Percentiles rank a stretch among this genome's conserved stretches.
Evolutionary conservation across 64 coral and sea anemone genomes (phyloP).

Genomic region (Porites lutea): DNA sequence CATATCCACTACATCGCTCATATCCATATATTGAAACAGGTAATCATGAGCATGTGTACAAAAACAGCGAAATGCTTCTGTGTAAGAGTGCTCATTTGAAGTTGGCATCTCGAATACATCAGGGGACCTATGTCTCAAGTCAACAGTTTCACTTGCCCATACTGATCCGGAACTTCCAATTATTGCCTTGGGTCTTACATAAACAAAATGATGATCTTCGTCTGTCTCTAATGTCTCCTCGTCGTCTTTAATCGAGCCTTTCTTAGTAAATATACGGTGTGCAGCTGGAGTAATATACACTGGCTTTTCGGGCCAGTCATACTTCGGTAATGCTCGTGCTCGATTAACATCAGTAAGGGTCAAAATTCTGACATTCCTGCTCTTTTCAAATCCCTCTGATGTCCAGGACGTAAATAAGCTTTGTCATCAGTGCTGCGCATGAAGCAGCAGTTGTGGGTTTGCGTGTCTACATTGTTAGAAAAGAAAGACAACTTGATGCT

Average conservation of each 20-base stretch:
- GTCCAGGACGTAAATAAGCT: too few relatives aligned
- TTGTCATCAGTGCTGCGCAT: too few relatives aligned
- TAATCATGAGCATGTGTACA: too few relatives aligned
- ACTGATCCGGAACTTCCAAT: background rate
- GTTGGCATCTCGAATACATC: background rate
- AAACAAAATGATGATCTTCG: background rate
- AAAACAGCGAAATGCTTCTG: too few relatives aligned
- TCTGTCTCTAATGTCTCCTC: background rate
- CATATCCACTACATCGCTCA: too few relatives aligned
- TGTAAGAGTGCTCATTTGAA: too few relatives aligned
- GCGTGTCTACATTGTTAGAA: background rate
- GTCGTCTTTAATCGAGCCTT: background rate
- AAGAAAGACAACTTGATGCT: conserved; percentile 48
- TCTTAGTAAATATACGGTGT: conserved; percentile 37
- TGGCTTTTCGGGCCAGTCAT: conserved; percentile 49
- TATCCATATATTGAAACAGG: too few relatives aligned
- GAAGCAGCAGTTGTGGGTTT: background rate
- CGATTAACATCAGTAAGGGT: conserved; percentile 3
- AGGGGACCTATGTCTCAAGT: background rate
- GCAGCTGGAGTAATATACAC: conserved; percentile 56
- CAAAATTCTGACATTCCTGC: conserved; percentile 11
- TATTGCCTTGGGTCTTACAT: background rate
- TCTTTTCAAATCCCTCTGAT: conserved; percentile 3
- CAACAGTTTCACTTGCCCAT: background rate
- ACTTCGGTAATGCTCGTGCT: conserved; percentile 26